A percentile compares a stretch with the other conserved stretches of the same genome.
Conservation (phyloP, 2,797 vertebrate species). For the Dermochelys coriacea region DNA sequence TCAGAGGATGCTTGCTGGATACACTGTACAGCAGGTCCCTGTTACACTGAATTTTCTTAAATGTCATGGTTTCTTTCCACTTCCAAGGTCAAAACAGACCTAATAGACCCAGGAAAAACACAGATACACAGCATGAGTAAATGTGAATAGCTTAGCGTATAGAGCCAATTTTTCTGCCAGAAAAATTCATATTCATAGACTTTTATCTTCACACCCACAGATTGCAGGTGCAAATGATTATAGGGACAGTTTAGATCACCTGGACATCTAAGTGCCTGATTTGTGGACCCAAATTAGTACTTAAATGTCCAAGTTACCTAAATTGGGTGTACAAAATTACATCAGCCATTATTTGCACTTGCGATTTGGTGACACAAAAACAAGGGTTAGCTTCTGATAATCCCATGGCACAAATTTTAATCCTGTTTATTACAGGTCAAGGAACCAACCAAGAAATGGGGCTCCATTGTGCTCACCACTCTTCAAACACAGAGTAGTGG, state of each 20-base stretch:
- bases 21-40: not conserved
- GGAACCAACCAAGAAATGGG: not conserved
- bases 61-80: constrained; percentile 1
- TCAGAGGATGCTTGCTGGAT: not conserved
- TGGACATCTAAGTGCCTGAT: not conserved
- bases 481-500: not conserved
- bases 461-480: not conserved
- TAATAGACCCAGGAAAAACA: not conserved
- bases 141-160: not conserved
- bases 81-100: not conserved
- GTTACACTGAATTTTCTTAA: not conserved
- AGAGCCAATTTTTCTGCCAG: not conserved
- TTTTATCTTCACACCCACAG: not conserved
- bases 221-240: not conserved
- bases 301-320: not conserved
- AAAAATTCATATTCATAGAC: not conserved
- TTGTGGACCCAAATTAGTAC: not conserved
- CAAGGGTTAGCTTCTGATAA: not conserved
- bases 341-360: not conserved
- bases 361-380: not conserved
- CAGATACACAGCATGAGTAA: not conserved
- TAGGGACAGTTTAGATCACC: not conserved
- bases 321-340: not conserved
- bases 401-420: not conserved
- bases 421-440: not conserved